These are phyloP conservation scores for Melipona beecheii DNA, from an alignment of 2,888 invertebrate genomes.

Conservation along the genomic window DNA sequence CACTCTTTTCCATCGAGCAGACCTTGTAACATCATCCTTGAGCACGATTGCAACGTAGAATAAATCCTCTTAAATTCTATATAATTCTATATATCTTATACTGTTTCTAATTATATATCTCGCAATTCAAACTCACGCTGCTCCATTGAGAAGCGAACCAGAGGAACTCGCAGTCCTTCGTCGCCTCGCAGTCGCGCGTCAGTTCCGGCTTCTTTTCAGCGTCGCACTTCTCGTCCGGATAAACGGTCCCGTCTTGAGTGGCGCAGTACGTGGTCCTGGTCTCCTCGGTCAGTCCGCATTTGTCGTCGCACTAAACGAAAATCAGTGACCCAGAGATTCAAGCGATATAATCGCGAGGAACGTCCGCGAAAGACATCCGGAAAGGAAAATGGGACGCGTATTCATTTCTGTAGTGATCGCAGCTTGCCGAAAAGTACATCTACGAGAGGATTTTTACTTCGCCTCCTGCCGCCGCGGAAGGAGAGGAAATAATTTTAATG, in stretches of 20 bases:
- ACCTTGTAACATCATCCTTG: no score
- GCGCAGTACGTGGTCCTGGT: constrained; percentile 91
- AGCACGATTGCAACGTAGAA: no score
- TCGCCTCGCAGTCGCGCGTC: constrained; percentile 88
- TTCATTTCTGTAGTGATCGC: constrained; percentile 23
- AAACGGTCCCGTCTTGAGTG: constrained; percentile 88
- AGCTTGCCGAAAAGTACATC: neutral
- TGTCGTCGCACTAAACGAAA: constrained; percentile 88
- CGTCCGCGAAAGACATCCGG: neutral
- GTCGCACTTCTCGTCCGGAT: constrained; percentile 89
- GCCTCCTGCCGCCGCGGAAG: no score
- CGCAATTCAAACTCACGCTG: constrained; percentile 86
- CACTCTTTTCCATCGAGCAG: no score
- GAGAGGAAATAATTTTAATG: constrained; percentile 1
- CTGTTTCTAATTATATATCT: no score
- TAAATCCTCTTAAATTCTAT: no score
- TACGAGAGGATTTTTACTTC: neutral
- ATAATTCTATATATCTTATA: neutral
- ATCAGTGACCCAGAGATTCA: neutral
- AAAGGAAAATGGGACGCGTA: constrained; percentile 48
- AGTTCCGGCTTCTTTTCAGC: constrained; percentile 87
- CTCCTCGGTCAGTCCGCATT: constrained; percentile 90
- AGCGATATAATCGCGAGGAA: neutral
- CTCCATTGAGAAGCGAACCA: constrained; percentile 98
- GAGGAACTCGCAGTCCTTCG: constrained; percentile 89